Evolutionary conservation across 2,888 invertebrate genomes (phyloP).

Genomic region (Onthophagus sagittarius): DNA sequence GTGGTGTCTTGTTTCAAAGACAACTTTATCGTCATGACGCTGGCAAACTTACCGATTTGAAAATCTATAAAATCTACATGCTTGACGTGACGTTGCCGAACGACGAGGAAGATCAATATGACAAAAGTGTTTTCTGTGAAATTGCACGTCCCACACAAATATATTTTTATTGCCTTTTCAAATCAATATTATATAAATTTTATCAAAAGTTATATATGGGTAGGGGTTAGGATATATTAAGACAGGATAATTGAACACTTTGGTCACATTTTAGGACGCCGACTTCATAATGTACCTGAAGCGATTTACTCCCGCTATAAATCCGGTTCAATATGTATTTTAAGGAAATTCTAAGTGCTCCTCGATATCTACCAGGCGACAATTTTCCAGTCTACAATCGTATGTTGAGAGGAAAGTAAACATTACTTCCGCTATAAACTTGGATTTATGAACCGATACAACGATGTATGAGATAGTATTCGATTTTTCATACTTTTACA

Average conservation of each 20-base stretch:
- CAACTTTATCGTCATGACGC: not conserved
- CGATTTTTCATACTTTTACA: not conserved
- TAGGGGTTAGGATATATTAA: slow-evolving; percentile 4
- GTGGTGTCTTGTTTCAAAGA: not conserved
- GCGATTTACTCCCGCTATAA: not conserved
- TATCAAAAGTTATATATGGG: not conserved
- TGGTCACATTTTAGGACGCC: slow-evolving; percentile 1
- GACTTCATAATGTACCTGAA: slow-evolving; percentile 3
- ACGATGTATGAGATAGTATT: not conserved
- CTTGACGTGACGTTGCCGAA: not conserved
- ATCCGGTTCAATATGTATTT: slow-evolving; percentile 11
- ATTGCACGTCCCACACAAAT: not conserved
- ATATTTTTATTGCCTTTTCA: not conserved
- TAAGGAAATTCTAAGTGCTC: slow-evolving; percentile 3
- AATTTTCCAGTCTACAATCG: not conserved
- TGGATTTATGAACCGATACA: not conserved
- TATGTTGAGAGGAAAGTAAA: not conserved
- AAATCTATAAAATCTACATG: not conserved
- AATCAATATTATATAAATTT: not conserved
- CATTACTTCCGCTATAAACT: not conserved
- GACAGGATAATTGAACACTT: slow-evolving; percentile 10
- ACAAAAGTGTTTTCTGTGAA: not conserved
- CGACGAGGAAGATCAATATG: not conserved
- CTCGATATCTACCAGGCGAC: not conserved
- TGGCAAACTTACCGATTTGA: not conserved